phyloP scores from a whole-genome alignment of 2,797 vertebrate genomes.

The Dromococcyx pavoninus region DNA sequence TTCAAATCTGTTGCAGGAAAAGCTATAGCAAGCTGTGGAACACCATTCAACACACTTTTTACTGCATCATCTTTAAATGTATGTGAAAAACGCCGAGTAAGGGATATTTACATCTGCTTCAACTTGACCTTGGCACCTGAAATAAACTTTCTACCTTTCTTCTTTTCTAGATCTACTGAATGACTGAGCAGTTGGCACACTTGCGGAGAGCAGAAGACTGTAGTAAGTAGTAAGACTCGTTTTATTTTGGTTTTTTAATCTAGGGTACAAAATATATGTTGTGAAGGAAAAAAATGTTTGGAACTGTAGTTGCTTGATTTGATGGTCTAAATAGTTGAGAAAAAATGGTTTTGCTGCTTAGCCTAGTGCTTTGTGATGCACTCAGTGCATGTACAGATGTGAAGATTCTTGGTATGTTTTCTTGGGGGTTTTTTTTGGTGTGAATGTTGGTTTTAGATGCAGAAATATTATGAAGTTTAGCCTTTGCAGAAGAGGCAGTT shows the following conservation, averaged over 20 bases:
- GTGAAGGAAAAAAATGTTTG: not conserved
- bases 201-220: not conserved
- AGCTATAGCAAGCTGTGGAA: not conserved
- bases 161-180: constrained; percentile 23
- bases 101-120: not conserved
- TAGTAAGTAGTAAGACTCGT: constrained; percentile 42
- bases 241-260: not conserved
- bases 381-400: not conserved
- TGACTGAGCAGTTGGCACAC: not conserved
- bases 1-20: not conserved
- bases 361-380: not conserved
- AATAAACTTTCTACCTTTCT: not conserved
- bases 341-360: not conserved
- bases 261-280: not conserved
- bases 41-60: not conserved
- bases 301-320: not conserved
- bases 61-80: not conserved
- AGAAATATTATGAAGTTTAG: not conserved
- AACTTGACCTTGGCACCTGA: not conserved
- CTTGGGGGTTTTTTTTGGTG: not conserved
- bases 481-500: not conserved
- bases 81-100: not conserved
- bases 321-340: not conserved
- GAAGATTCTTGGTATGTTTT: not conserved
- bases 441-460: not conserved